Evolutionary conservation across 2,888 invertebrate genomes (phyloP).

Genomic region (Rhagonycha lutea): DNA sequence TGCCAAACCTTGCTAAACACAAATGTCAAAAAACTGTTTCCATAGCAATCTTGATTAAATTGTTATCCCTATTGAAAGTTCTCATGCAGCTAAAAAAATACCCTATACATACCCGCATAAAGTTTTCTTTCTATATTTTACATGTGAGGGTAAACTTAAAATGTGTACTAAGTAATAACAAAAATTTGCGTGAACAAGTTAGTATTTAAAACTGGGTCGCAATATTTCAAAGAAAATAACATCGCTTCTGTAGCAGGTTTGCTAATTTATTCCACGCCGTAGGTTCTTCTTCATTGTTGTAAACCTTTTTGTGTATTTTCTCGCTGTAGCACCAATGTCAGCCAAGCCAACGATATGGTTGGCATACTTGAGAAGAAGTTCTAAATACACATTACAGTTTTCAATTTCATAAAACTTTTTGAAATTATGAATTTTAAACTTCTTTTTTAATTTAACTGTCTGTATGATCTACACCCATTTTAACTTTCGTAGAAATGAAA

Average conservation of each 20-base stretch:
- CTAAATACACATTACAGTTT: neutral
- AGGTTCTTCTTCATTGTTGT: neutral
- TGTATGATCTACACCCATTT: neutral
- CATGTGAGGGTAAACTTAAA: neutral
- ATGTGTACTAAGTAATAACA: neutral
- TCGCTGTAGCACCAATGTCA: neutral
- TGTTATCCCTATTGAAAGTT: no score
- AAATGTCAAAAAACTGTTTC: no score
- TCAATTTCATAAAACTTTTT: neutral
- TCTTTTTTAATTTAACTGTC: neutral
- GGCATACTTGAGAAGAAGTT: neutral
- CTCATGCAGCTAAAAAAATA: no score
- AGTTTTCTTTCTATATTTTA: neutral
- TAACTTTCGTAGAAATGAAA: neutral
- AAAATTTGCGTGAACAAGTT: no score
- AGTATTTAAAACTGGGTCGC: neutral
- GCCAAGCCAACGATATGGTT: neutral
- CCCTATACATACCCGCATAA: no score
- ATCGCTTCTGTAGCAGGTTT: neutral
- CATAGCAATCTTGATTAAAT: no score
- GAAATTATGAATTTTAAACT: neutral
- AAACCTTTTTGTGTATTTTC: neutral
- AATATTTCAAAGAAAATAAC: neutral
- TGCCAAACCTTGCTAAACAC: no score
- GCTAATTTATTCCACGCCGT: neutral